Evolutionary conservation across 2,888 invertebrate species (phyloP).

Genomic region (Brachynemurus nebulosus): DNA sequence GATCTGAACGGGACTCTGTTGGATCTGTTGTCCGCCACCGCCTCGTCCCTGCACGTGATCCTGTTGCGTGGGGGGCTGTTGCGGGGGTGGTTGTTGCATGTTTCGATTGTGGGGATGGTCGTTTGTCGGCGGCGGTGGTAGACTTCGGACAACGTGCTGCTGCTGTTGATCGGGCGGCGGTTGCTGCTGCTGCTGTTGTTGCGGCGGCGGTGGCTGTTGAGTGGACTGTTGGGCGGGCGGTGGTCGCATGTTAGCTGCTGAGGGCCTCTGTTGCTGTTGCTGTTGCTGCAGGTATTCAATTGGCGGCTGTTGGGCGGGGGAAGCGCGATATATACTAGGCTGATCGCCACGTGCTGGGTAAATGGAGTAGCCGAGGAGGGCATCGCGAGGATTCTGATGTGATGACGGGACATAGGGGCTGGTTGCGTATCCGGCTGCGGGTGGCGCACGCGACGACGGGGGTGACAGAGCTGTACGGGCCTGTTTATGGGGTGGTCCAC

Average conservation of each 20-base stretch:
- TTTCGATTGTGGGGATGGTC: conserved; percentile 7
- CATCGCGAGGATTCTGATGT: conserved; percentile 24
- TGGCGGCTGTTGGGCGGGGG: conserved; percentile 21
- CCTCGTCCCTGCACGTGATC: conserved; percentile 5
- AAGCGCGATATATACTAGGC: background rate
- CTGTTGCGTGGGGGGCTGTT: conserved; percentile 4
- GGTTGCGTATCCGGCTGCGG: conserved; percentile 9
- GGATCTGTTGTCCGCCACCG: background rate
- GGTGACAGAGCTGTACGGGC: conserved; percentile 13
- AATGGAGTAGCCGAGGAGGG: conserved; percentile 28
- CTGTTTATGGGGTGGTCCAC: conserved; percentile 8
- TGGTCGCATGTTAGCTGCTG: conserved; percentile 28
- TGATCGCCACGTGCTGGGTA: conserved; percentile 23
- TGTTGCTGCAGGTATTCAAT: conserved; percentile 5
- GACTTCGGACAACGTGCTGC: conserved; percentile 33
- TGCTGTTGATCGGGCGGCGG: conserved; percentile 32
- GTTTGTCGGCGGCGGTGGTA: conserved; percentile 12
- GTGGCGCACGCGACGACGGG: conserved; percentile 12
- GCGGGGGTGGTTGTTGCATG: conserved; percentile 7
- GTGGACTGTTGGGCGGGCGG: conserved; percentile 26
- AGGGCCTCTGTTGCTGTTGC: background rate
- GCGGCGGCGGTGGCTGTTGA: conserved; percentile 23
- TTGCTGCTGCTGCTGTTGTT: conserved; percentile 25
- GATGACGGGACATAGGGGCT: conserved; percentile 29
- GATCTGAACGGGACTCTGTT: background rate